Evolutionary conservation across 2,888 invertebrate species (phyloP).

Genomic region (Oscheius sp.): DNA sequence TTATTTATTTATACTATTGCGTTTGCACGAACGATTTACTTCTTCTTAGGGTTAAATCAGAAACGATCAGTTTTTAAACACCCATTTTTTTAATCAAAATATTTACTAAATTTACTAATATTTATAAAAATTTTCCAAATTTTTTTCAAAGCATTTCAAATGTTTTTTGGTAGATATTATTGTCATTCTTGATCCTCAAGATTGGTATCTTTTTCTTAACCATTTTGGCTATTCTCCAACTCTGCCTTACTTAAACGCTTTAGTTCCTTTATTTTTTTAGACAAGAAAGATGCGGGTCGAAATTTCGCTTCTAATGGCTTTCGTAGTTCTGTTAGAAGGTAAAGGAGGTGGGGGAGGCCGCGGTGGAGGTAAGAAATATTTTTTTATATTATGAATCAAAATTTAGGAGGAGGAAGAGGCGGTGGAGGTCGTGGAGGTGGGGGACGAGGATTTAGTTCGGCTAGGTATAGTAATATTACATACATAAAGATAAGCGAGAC

Average conservation of each 20-base stretch:
- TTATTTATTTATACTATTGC: no score
- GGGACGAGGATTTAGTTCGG: neutral
- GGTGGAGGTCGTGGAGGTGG: neutral
- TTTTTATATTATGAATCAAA: no score
- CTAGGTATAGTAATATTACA: neutral
- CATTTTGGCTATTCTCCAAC: neutral
- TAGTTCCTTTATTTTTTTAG: neutral
- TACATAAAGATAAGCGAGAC: neutral
- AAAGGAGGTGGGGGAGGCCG: slow-evolving; percentile 1
- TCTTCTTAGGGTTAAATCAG: no score
- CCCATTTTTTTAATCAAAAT: no score
- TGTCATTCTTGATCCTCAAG: no score
- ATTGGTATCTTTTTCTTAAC: no score
- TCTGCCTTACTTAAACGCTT: neutral
- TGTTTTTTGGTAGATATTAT: no score
- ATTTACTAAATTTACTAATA: no score
- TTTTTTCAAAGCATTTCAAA: no score
- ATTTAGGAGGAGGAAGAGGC: neutral
- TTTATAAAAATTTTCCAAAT: no score
- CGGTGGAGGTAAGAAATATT: neutral
- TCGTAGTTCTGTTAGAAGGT: neutral
- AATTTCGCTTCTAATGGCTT: neutral
- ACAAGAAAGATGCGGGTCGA: slow-evolving; percentile 2
- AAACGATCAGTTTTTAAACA: no score
- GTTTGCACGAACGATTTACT: no score